phyloP scores from a whole-genome alignment of 1,140 invertebrate genomes.

The Manduca sexta region DNA sequence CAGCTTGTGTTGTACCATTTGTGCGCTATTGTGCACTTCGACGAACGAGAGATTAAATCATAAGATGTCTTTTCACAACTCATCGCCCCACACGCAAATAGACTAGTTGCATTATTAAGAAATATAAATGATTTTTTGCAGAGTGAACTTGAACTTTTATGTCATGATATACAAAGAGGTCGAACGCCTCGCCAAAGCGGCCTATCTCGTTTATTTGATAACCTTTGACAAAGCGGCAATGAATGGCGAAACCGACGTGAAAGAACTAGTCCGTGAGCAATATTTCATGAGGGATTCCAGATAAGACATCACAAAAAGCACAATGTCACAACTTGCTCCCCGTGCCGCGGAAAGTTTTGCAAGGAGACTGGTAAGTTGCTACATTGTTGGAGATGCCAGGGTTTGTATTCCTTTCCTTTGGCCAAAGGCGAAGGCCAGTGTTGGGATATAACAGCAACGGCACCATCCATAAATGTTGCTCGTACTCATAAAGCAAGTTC shows the following conservation, averaged over 20 bases:
- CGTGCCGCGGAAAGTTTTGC: conserved; percentile 51
- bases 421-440: conserved; percentile 59
- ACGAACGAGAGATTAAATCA: conserved; percentile 16
- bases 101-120: background rate
- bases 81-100: background rate
- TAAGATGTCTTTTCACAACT: conserved; percentile 2
- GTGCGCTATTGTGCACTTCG: conserved; percentile 5
- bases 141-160: conserved; percentile 3
- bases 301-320: conserved; percentile 55
- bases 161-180: background rate
- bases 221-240: conserved; percentile 37
- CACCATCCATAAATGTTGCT: no score
- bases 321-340: conserved; percentile 42
- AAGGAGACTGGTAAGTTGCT: conserved; percentile 44
- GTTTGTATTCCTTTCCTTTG: conserved; percentile 49
- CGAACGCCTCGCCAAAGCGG: conserved; percentile 7
- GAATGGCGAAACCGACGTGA: conserved; percentile 40
- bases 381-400: conserved; percentile 51
- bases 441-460: conserved; percentile 26
- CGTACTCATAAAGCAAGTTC: no score
- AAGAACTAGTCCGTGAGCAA: conserved; percentile 49
- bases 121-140: conserved; percentile 2
- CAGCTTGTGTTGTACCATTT: conserved; percentile 14
- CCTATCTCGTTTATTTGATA: conserved; percentile 32
- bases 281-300: conserved; percentile 42